Evolutionary conservation across 2,113 vertebrate genomes (phyloP).

Genomic region (Mormyrus lacerda): DNA sequence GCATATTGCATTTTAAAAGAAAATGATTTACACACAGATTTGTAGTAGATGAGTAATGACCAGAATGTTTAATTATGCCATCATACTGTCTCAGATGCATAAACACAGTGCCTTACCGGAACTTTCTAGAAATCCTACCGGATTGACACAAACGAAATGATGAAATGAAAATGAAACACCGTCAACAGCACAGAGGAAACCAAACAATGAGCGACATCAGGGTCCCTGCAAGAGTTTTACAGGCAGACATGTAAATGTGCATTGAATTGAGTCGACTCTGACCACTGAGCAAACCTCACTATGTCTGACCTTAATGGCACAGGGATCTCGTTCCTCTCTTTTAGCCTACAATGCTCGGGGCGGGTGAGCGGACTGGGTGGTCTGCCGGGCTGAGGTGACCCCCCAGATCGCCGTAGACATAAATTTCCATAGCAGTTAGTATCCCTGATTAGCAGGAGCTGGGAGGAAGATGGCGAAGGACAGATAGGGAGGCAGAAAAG

Average conservation of each 20-base stretch:
- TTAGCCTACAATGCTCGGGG: neutral
- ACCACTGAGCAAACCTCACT: neutral
- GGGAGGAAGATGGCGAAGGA: neutral
- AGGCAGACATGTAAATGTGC: neutral
- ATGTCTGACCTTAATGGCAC: neutral
- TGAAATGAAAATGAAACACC: neutral
- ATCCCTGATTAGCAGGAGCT: neutral
- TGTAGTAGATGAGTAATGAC: neutral
- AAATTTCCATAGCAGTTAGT: constrained; percentile 16
- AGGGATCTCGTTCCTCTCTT: neutral
- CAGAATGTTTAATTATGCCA: neutral
- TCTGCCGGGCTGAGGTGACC: neutral
- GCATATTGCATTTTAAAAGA: neutral
- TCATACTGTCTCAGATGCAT: neutral
- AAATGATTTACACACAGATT: neutral
- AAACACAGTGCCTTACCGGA: neutral
- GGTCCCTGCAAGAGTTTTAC: neutral
- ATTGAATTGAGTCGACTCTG: neutral
- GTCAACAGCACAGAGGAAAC: neutral
- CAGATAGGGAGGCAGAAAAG: neutral
- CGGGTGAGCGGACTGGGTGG: neutral
- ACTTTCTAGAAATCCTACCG: neutral
- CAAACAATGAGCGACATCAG: neutral
- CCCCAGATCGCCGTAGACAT: neutral
- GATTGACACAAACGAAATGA: neutral